A percentile compares a stretch with the other conserved stretches of the same genome.
phyloP scores from a whole-genome alignment of 2,888 invertebrate genomes.

The Cerceris rybyensis region DNA sequence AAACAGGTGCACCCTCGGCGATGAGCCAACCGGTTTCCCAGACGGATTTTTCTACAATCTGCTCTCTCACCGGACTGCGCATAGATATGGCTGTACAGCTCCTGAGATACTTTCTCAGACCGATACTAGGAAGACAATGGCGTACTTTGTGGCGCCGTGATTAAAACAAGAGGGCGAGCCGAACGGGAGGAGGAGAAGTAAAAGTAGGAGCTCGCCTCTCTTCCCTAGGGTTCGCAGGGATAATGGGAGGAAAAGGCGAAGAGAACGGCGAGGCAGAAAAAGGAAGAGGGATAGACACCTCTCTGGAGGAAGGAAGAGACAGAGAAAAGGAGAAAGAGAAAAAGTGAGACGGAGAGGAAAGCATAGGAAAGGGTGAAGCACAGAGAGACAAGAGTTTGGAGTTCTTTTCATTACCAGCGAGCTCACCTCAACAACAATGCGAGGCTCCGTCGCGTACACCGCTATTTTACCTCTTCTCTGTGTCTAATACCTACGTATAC shows the following conservation, averaged over 20 bases:
- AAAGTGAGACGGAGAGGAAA: slow-evolving; percentile 29
- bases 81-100: slow-evolving; percentile 48
- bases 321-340: slow-evolving; percentile 27
- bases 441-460: slow-evolving; percentile 41
- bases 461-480: slow-evolving; percentile 47
- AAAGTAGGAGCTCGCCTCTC: slow-evolving; percentile 55
- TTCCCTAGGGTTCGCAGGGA: slow-evolving; percentile 32
- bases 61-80: slow-evolving; percentile 43
- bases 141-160: slow-evolving; percentile 76
- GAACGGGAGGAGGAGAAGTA: slow-evolving; percentile 47
- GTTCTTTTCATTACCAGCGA: slow-evolving; percentile 75
- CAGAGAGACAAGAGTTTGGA: slow-evolving; percentile 69
- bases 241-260: slow-evolving; percentile 39
- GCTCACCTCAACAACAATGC: slow-evolving; percentile 71
- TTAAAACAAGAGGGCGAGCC: slow-evolving; percentile 71
- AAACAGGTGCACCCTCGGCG: slow-evolving; percentile 59
- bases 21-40: slow-evolving; percentile 60
- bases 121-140: slow-evolving; percentile 75
- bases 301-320: slow-evolving; percentile 19
- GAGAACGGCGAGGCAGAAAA: slow-evolving; percentile 10
- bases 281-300: slow-evolving; percentile 3
- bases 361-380: slow-evolving; percentile 44
- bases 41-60: slow-evolving; percentile 66
- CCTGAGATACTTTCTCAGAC: slow-evolving; percentile 73
- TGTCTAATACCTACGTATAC: slow-evolving; percentile 31